Base-by-base conservation (phyloP, 2,797 vertebrate species). In the Xiphorhynchus erythropygius region DNA sequence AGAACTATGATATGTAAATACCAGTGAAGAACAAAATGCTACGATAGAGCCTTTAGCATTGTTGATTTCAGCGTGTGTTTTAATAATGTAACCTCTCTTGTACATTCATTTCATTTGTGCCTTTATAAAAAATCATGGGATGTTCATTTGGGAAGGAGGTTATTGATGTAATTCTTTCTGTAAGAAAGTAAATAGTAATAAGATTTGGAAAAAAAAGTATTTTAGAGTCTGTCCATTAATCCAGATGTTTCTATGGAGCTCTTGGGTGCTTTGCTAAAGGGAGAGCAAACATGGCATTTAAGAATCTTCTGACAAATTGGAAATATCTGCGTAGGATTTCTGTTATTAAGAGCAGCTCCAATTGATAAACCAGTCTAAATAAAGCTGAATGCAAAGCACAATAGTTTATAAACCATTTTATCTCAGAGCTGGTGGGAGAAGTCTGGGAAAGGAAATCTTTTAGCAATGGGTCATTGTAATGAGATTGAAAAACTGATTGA, bases 1-100 rank as follows among this genome's bases (percentile, higher is more conserved):
- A 94, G 68, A 83, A 19, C 67, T 75, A 3, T 78, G 87, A 89
- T 92, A 89, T 41, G 42, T 95, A 96, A 93, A 96, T 96, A 92
- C 71, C 80, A 57, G 1, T 55, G 53, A 94, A 86, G 85, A 88
- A 50, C 69, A 90, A 94, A 93, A 95, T 95, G 59, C 84, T 50
- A 7, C 53, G 70, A 22, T 27, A 69, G 65, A 93, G 35, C 62
- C 52, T 71, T 73, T 37, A 86, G 85, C 3, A 3, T 63, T 89
- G 79, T 92, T 84, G 85, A 91, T 81, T 91, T 82, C 84, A 87
- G 63, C 47, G 25, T 83, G 33, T 84, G 53, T 91, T 96, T 93
- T 91, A 75, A 81, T 92, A 83, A 69, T 49, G 11, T 21, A 74
- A 25, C 30, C 17, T 92, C 76, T 87, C 64, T 57, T 53, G 39